Base-by-base conservation (phyloP, 2,888 invertebrate species). In the Clitarchus hookeri region DNA sequence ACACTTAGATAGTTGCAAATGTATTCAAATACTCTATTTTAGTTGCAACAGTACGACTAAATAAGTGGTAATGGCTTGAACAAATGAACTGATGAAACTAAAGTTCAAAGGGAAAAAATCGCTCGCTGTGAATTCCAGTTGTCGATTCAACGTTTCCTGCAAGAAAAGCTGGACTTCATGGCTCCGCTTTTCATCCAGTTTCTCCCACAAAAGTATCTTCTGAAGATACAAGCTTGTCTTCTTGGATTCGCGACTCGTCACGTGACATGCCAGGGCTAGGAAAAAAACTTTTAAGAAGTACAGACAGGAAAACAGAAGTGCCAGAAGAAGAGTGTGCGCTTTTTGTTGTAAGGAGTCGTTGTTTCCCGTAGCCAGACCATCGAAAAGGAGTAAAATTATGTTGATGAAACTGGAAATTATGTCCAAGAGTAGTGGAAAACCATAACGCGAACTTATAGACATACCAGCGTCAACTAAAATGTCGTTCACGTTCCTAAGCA, bases 41-140 rank as follows among this genome's bases (percentile, higher is more conserved):
- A 79, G 27, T n/a, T 79, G 79, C 79, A 79, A 79, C 13, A 79
- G 25, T 13, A 79, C 79, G 79, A 79, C 79, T 27, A 79, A 79
- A 23, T 79, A 79, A 25, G 79, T 79, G 23, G 79, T 26, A 19
- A 79, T 79, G 12, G 11, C 25, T 12, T 27, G 25, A 26, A 79
- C 79, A 23, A 79, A 79, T 0, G 79, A 79, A 13, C 25, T 26
- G 8, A 79, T 13, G 79, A 79, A 79, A 79, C 79, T 8, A 13
- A 79, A 79, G 23, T 79, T 27, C 12, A 79, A 8, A 27, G 8
- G 9, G 79, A 79, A 79, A 25, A 79, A 27, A n/a, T 27, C 79
- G 27, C 79, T 26, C 11, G 79, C 79, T 27, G 79, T 79, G 25
- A 79, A 79, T 27, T n/a, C 13, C 27, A 79, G 3, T n/a, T 27